Conservation (phyloP, 2,888 invertebrate genomes). For the Tortricodes alternella region DNA sequence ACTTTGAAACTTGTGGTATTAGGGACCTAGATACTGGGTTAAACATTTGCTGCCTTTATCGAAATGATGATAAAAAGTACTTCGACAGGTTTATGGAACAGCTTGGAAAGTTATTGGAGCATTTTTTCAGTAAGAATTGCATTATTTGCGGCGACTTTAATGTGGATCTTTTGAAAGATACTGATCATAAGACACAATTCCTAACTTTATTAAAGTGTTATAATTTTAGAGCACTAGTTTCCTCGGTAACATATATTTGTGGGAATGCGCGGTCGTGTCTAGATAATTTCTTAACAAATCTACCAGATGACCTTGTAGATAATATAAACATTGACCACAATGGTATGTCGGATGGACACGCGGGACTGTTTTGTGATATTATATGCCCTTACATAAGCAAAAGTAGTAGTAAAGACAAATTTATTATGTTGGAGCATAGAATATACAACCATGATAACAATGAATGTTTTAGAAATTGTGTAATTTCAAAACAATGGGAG, state of each 20-base stretch:
- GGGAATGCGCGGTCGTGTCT: background rate
- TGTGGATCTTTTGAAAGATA: background rate
- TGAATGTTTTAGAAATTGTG: background rate
- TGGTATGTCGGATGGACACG: conserved; percentile 1
- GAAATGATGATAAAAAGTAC: background rate
- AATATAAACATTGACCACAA: background rate
- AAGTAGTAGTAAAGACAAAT: background rate
- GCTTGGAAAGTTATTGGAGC: background rate
- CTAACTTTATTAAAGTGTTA: background rate
- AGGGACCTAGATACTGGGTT: background rate
- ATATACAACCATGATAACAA: background rate
- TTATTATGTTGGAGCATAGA: background rate
- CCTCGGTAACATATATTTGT: background rate
- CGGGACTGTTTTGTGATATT: background rate
- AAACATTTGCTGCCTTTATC: too few species aligned
- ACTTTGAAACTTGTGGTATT: background rate
- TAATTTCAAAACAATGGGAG: background rate
- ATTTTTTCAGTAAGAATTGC: background rate
- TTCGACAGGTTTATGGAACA: background rate
- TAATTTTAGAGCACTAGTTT: background rate
- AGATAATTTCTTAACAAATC: conserved; percentile 6
- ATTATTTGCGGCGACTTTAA: background rate
- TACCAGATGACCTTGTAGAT: background rate
- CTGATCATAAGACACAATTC: background rate
- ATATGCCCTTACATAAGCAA: background rate